These are phyloP conservation scores for Lepisosteus oculatus DNA, from an alignment of 2,113 vertebrate species.

Conservation along the genomic window DNA sequence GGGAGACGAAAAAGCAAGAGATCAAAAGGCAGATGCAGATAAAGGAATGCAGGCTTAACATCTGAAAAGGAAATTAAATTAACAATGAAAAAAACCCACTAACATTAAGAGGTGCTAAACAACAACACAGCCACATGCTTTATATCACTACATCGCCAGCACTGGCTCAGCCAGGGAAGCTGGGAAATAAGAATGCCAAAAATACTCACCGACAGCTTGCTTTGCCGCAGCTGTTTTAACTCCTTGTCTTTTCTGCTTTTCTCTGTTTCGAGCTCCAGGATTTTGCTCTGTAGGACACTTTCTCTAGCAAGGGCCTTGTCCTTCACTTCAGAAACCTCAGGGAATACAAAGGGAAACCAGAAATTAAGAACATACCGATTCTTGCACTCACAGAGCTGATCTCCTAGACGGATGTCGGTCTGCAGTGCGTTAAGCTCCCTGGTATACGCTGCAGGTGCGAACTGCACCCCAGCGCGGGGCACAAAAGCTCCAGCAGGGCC, in stretches of 20 bases:
- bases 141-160: no score
- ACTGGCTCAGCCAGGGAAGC: not conserved
- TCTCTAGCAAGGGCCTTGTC: slow-evolving; percentile 63
- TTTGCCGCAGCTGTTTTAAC: slow-evolving; percentile 61
- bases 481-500: no score
- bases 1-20: no score
- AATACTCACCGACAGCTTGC: slow-evolving; percentile 49
- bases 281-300: slow-evolving; percentile 64
- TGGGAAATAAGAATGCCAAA: not conserved
- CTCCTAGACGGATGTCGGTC: no score
- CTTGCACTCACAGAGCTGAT: no score
- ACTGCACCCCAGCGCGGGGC: no score
- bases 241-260: slow-evolving; percentile 68
- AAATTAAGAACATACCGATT: not conserved
- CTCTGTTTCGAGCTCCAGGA: slow-evolving; percentile 73
- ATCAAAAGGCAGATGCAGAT: no score
- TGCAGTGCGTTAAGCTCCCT: no score
- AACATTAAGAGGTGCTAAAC: no score
- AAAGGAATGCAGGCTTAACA: no score
- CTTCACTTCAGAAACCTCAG: slow-evolving; percentile 72
- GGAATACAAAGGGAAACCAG: slow-evolving; percentile 30
- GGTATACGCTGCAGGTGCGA: no score
- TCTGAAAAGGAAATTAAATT: not conserved
- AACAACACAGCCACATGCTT: not conserved
- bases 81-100: not conserved